Evolutionary conservation across 2,888 invertebrate species (phyloP), one percentile per base, ranked within the genome.

Genomic region (Clistopyga incitator): DNA sequence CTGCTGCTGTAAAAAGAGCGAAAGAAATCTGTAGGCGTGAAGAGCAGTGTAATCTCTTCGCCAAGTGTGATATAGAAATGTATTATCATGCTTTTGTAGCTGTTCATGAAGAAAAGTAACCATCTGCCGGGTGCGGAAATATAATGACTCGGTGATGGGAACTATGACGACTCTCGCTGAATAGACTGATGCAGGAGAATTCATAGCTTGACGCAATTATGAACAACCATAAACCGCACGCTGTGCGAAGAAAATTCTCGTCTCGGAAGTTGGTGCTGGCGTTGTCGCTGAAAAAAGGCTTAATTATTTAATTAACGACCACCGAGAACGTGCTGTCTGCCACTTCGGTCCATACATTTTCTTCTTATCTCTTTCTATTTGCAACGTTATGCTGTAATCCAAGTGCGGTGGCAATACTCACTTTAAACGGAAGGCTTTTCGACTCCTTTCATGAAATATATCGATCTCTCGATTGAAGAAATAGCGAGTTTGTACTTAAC

Each of bases 71-170:
- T 18, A 11, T 6, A 38, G 13, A 18, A 29, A n/a, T 11, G 29
- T 47, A 59, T 59, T 20, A 47, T 15, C 25, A 18, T 45, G 42
- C 59, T 42, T 47, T 1, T 34, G 8, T 42, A 6, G 3, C 15
- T 0, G 0, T 10, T 25, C 23, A n/a, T n/a, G 23, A 18, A 68
- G 11, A 3, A 29, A 34, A 29, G 50, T 71, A 47, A 71, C 54
- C 20, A 45, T 29, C 11, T 70, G 38, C 52, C 10, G 6, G 29
- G 25, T 3, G 18, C 18, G 29, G 6, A 47, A 74, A 50, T 56
- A 77, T 65, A 77, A 78, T 74, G 65, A 54, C 34, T 25, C 25
- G 29, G 47, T 54, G 64, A 71, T 82, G 82, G 70, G 82, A 82
- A 82, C 75, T 71, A 47, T 79, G 78, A 82, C 79, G 76, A 76